Percentiles rank a stretch among this genome's conserved stretches.
Evolutionary conservation across 2,888 invertebrate genomes (phyloP).

Genomic region (Vanessa cardui): DNA sequence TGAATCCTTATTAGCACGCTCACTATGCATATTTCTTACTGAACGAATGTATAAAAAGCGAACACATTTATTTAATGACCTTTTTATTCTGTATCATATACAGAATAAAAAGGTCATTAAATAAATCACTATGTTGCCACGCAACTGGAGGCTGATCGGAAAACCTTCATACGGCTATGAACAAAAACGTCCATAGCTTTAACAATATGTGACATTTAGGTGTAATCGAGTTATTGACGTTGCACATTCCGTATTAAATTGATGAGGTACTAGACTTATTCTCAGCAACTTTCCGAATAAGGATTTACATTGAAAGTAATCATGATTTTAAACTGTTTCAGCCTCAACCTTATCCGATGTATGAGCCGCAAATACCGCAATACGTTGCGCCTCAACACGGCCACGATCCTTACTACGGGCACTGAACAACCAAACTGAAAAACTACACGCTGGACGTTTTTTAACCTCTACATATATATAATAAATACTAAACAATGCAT

Average conservation of each 20-base stretch:
- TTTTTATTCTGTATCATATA: too few species aligned
- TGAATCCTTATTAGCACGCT: not conserved
- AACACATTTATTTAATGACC: too few species aligned
- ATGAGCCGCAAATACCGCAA: conserved; percentile 42
- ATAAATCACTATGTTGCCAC: conserved; percentile 35
- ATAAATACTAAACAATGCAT: conserved; percentile 20
- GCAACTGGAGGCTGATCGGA: conserved; percentile 33
- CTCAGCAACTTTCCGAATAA: conserved; percentile 33
- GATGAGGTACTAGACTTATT: conserved; percentile 25
- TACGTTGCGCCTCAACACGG: conserved; percentile 47
- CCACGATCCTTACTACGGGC: conserved; percentile 71
- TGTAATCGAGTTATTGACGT: conserved; percentile 27
- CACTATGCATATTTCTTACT: not conserved
- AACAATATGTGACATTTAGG: conserved; percentile 35
- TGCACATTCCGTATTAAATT: conserved; percentile 27
- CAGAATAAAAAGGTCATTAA: conserved; percentile 14
- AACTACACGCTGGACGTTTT: conserved; percentile 35
- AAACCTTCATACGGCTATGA: conserved; percentile 32
- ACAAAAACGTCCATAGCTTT: conserved; percentile 32
- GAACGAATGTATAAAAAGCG: conserved; percentile 1
- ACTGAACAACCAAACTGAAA: conserved; percentile 43
- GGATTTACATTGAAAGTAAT: conserved; percentile 36
- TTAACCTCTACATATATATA: conserved; percentile 47
- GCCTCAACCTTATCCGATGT: conserved; percentile 45
- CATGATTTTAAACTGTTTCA: conserved; percentile 40